Conservation (phyloP, 2,113 vertebrate species). For the Conger conger region DNA sequence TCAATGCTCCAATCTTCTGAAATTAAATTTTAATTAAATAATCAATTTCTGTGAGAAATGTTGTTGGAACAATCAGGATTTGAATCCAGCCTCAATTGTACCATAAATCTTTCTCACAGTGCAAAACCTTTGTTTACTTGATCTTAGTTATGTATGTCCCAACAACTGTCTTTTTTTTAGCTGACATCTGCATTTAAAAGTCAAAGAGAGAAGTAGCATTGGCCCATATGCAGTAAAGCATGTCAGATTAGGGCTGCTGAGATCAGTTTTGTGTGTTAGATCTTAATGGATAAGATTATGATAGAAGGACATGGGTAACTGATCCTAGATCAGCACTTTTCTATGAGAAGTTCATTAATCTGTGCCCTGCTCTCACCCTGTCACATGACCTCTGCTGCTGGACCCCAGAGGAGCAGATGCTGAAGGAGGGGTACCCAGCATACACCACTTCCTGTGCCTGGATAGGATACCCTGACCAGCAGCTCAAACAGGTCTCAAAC, state of each 20-base stretch:
- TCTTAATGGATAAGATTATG: too few relatives aligned
- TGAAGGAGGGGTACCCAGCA: constrained; percentile 68
- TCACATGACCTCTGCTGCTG: constrained; percentile 26
- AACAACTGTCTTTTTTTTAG: neutral
- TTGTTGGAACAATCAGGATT: neutral
- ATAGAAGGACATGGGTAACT: too few relatives aligned
- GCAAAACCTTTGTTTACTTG: neutral
- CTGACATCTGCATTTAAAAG: neutral
- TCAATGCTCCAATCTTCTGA: neutral
- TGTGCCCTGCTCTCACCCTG: neutral
- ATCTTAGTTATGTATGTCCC: neutral
- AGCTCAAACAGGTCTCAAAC: constrained; percentile 64
- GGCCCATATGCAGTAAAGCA: too few relatives aligned
- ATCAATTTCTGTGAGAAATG: too few relatives aligned
- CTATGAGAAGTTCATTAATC: too few relatives aligned
- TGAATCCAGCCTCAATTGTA: neutral
- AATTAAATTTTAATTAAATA: too few relatives aligned
- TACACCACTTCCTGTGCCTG: constrained; percentile 76
- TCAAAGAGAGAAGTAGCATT: neutral
- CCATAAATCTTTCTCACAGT: neutral
- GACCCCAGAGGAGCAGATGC: constrained; percentile 71
- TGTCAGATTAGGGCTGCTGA: too few relatives aligned
- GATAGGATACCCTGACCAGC: constrained; percentile 74
- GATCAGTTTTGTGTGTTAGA: too few relatives aligned
- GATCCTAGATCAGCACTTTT: too few relatives aligned